Conservation (phyloP, 1,140 invertebrate genomes). For the Cardiocondyla obscurior region DNA sequence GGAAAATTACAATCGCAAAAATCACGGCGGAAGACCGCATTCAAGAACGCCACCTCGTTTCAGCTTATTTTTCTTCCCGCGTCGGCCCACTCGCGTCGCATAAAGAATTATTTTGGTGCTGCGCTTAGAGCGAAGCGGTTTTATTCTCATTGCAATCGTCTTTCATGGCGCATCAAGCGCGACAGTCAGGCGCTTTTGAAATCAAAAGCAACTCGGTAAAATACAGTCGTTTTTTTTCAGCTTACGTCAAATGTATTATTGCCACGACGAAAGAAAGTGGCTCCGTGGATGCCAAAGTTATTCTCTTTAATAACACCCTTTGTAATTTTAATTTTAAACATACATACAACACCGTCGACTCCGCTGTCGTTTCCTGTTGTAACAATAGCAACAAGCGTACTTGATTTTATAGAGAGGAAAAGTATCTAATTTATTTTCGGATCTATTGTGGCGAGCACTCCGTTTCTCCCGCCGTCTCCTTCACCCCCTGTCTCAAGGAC, state of each 20-base stretch:
- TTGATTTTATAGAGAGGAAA: not conserved
- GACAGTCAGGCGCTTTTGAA: slow-evolving; percentile 32
- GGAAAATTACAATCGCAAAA: slow-evolving; percentile 73
- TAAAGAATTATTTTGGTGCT: slow-evolving; percentile 45
- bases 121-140: not conserved
- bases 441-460: not conserved
- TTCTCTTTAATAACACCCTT: not conserved
- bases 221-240: not conserved
- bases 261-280: not conserved
- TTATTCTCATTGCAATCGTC: slow-evolving; percentile 17
- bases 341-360: not conserved
- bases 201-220: slow-evolving; percentile 24
- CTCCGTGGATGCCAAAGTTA: too few relatives aligned
- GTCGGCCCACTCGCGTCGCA: not conserved
- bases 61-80: slow-evolving; percentile 21
- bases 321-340: not conserved
- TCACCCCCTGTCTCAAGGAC: not conserved
- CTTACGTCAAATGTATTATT: slow-evolving; percentile 36
- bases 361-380: not conserved
- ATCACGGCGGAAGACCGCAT: slow-evolving; percentile 23
- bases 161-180: slow-evolving; percentile 35
- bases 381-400: not conserved
- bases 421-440: not conserved
- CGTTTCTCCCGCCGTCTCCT: not conserved
- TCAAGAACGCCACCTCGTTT: not conserved